Percentiles rank a stretch among this genome's conserved stretches.
These are phyloP conservation scores for Salminus brasiliensis DNA, from an alignment of 2,113 vertebrate species.

Conservation along the genomic window DNA sequence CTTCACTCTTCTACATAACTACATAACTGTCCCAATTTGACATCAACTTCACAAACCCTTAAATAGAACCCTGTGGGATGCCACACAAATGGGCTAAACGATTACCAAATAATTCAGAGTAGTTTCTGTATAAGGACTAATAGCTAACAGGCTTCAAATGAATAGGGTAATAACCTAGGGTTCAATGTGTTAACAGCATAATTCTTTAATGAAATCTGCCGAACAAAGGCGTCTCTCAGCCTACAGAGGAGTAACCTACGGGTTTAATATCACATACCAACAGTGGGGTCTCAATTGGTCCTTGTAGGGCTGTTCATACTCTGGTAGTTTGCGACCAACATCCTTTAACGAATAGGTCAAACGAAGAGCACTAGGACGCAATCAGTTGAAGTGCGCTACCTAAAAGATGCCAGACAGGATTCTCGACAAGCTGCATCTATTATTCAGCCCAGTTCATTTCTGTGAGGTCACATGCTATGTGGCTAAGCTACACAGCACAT, in stretches of 20 bases:
- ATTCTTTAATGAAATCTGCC: not conserved
- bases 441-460: not conserved
- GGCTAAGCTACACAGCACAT: conserved; percentile 15
- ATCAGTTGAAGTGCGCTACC: not conserved
- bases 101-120: too few species aligned
- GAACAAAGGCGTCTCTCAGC: not conserved
- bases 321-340: not conserved
- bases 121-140: too few species aligned
- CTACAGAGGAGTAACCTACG: not conserved
- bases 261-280: not conserved
- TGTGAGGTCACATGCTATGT: not conserved
- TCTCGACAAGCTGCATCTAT: not conserved
- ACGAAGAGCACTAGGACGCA: not conserved
- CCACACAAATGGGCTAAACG: too few species aligned
- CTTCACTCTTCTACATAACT: too few species aligned
- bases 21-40: too few species aligned
- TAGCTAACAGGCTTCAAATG: too few species aligned
- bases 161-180: too few species aligned
- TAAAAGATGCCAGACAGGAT: too few species aligned
- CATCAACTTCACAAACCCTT: too few species aligned
- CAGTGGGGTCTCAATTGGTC: not conserved
- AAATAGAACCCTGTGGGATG: too few species aligned
- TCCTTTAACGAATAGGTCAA: not conserved
- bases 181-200: not conserved
- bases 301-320: not conserved